Evolutionary conservation across 2,113 vertebrate genomes (phyloP).

Genomic region (Drymodes brunneopygia): DNA sequence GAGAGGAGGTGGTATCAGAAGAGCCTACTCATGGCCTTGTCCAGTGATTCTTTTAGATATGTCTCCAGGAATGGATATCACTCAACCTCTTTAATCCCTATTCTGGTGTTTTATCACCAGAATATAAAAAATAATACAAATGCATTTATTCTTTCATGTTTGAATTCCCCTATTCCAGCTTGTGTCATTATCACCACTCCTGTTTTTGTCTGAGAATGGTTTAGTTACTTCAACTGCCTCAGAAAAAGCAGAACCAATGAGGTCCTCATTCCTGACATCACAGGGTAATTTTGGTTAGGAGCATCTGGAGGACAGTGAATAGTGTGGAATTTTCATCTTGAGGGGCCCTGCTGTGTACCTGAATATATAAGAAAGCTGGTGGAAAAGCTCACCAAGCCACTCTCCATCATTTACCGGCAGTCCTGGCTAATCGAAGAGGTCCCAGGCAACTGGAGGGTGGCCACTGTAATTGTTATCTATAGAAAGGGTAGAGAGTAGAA

Average conservation of each 20-base stretch:
- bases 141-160: not conserved
- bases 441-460: not conserved
- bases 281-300: not conserved
- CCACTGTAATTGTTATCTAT: not conserved
- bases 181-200: rapidly evolving
- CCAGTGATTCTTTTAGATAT: not conserved
- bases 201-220: not conserved
- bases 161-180: not conserved
- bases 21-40: not conserved
- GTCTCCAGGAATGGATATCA: not conserved
- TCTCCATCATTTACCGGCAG: not conserved
- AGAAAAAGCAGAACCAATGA: not conserved
- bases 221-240: not conserved
- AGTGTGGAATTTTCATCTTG: not conserved
- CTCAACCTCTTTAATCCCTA: rapidly evolving
- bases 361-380: not conserved
- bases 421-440: not conserved
- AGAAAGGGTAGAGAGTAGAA: not conserved
- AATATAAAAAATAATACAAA: not conserved
- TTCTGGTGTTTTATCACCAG: not conserved
- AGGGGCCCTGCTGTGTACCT: not conserved
- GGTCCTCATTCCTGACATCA: rapidly evolving
- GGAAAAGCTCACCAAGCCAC: not conserved
- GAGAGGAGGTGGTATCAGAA: not conserved
- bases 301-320: not conserved